Evolutionary conservation across 1,140 invertebrate genomes (phyloP), one percentile per base, ranked within the genome.

Genomic region (Delia radicum): DNA sequence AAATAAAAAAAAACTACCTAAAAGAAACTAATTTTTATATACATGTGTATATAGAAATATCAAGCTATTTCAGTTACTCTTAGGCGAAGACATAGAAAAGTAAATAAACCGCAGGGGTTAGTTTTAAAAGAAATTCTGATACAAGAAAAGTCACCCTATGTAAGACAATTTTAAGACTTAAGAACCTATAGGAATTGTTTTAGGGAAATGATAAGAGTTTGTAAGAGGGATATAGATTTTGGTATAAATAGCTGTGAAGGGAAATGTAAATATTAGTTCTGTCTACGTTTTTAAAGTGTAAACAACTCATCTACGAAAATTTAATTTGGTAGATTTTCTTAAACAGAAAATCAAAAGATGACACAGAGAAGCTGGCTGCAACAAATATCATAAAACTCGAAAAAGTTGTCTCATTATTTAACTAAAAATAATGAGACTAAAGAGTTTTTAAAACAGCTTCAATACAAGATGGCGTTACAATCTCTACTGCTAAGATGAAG

Each of bases 261-360:
- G 62, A 2, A 27, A 29, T 6, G 62, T 29, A 28, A 65, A 29
- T n/a, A n/a, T n/a, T n/a, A n/a, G n/a, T n/a, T 65, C 62, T 29
- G 62, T 65, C 29, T 10, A 15, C 27, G n/a, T 29, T 15, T 5
- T 65, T 28, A 27, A 15, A n/a, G 1, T 24, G 62, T 0, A 27
- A 65, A n/a, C 62, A 65, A 65, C 62, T 65, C 62, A 65, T 65
- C 62, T 65, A 29, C 62, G 27, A 65, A 29, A 65, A 31, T 29
- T 65, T 65, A 65, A 65, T 65, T 65, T 65, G 62, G 62, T 29
- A 65, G 62, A 65, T 65, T 65, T 29, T 65, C 13, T 5, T 29
- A 28, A 29, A 29, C 26, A 65, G n/a, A 12, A 42, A 42, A 42
- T 15, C 37, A 42, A 10, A 5, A 42, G 37, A 5, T 15, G 10